Evolutionary conservation across 2,797 vertebrate species (phyloP), one percentile per base, ranked within the genome.

Genomic region (Pseudochaenichthys georgianus): DNA sequence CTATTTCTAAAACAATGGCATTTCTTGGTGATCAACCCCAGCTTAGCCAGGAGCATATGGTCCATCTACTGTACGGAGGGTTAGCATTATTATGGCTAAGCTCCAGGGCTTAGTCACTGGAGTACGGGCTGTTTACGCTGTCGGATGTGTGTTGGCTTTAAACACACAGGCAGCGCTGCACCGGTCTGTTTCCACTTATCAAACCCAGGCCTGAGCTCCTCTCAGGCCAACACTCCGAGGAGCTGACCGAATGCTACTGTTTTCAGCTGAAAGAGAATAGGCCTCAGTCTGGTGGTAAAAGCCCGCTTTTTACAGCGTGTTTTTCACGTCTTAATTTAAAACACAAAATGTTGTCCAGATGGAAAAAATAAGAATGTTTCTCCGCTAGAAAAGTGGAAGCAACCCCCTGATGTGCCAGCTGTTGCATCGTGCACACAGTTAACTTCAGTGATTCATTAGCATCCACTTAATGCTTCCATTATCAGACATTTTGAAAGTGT

Each of bases 171-270:
- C 87, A 88, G 88, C 42, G 46, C 77, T 55, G 88, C 82, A 66
- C 55, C 74, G 70, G 89, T 94, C 95, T 96, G 95, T 89, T 95
- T 96, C 95, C 93, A 96, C 93, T 96, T 95, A 96, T 94, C 92
- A 93, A 93, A 93, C 91, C 91, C 95, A 96, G 95, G 95, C 90
- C 91, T 91, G 92, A 85, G 94, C 95, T 94, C 88, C 73, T 81
- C 82, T 89, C 84, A 85, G 88, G 86, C 84, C 90, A 84, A 88
- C 76, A 77, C 87, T 87, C 89, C 9, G 76, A 88, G 88, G 91
- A 87, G 75, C 89, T 87, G 89, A 91, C 89, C 92, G 70, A 85
- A 78, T 77, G 91, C 92, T 93, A 92, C 92, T 86, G 91, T 93
- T 93, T 38, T 89, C 78, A 86, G 80, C 75, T 58, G 43, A 70